Evolutionary conservation across 2,113 vertebrate genomes (phyloP).

Genomic region (Globicephala melas): DNA sequence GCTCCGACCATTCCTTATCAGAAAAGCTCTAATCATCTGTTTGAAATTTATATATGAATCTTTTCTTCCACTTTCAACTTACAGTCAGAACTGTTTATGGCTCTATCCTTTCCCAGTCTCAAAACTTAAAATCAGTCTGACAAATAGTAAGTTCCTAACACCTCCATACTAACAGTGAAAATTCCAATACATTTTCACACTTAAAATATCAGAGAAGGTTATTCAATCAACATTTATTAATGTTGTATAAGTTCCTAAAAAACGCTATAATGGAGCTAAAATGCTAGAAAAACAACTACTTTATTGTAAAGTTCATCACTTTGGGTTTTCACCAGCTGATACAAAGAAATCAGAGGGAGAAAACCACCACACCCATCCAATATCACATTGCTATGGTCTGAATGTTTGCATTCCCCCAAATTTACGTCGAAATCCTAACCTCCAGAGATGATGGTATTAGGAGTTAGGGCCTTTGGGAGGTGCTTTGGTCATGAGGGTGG

Average conservation of each 20-base stretch:
- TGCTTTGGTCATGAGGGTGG: background rate
- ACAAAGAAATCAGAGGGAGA: background rate
- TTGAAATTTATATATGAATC: background rate
- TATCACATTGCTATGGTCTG: background rate
- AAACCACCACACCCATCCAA: background rate
- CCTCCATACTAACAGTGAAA: conserved; percentile 16
- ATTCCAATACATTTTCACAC: background rate
- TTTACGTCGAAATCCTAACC: background rate
- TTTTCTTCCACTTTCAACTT: conserved; percentile 4
- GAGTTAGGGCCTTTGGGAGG: background rate
- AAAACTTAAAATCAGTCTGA: conserved; percentile 41
- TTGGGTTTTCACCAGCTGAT: conserved; percentile 23
- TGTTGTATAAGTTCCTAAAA: background rate
- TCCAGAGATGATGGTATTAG: background rate
- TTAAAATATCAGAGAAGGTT: conserved; percentile 20
- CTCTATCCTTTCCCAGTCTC: background rate
- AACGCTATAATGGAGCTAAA: background rate
- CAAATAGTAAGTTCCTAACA: background rate
- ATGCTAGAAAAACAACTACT: background rate
- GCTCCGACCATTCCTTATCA: background rate
- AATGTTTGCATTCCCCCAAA: background rate
- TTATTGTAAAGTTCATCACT: background rate
- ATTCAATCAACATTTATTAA: conserved; percentile 6
- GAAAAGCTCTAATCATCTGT: background rate
- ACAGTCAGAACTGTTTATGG: background rate